Evolutionary conservation across 2,113 vertebrate species (phyloP).

Genomic region (Elaphurus davidianus): DNA sequence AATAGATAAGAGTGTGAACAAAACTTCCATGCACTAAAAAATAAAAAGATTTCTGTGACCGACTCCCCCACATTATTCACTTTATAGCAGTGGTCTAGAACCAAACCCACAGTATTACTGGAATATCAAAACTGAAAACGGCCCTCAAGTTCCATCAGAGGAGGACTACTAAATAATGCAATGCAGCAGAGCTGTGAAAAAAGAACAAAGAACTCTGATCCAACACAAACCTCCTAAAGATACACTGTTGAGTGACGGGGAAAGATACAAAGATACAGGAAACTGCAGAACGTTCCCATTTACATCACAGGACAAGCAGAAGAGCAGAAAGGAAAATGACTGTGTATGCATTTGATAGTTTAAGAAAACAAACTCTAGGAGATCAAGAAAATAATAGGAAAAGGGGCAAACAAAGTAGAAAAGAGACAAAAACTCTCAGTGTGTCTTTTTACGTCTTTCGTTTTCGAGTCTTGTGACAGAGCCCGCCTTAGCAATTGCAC

Average conservation of each 20-base stretch:
- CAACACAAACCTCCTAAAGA: not conserved
- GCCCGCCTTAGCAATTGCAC: not conserved
- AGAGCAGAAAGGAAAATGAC: not conserved
- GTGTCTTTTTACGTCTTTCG: not conserved
- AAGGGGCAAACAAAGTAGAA: not conserved
- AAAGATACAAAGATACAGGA: not conserved
- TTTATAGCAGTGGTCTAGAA: not conserved
- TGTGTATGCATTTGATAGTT: not conserved
- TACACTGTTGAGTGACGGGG: not conserved
- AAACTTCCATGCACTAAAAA: not conserved
- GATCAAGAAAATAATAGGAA: not conserved
- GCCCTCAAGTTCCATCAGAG: not conserved
- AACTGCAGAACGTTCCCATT: not conserved
- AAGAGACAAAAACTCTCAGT: not conserved
- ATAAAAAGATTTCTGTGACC: not conserved
- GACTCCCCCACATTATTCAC: not conserved
- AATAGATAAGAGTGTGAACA: not conserved
- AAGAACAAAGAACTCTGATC: not conserved
- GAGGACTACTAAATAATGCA: not conserved
- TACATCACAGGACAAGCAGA: not conserved
- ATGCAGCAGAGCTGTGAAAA: not conserved
- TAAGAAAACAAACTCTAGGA: not conserved
- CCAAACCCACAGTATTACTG: not conserved
- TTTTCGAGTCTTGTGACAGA: not conserved
- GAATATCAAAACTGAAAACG: not conserved